Conservation (phyloP, 2,888 invertebrate species). For the Allacma fusca region DNA sequence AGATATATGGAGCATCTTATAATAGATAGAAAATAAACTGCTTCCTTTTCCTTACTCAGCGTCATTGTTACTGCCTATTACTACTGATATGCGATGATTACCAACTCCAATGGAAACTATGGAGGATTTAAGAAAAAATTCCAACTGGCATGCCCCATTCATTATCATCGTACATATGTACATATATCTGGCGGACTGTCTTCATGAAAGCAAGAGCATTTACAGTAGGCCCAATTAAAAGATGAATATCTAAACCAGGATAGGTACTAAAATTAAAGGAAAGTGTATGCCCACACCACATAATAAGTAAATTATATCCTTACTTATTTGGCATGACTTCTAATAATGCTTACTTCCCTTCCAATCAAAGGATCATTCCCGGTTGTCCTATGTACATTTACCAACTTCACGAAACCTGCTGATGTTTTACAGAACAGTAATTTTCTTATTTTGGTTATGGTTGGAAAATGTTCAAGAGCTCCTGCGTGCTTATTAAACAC, state of each 20-base stretch:
- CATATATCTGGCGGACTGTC: too few species aligned
- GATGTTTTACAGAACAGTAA: neutral
- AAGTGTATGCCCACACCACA: neutral
- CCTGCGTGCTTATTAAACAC: neutral
- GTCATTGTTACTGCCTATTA: neutral
- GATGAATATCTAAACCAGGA: neutral
- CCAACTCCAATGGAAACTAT: neutral
- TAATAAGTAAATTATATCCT: neutral
- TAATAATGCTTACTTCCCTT: neutral
- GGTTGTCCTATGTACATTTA: neutral
- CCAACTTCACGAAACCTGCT: neutral
- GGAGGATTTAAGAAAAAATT: too few species aligned
- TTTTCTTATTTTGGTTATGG: neutral
- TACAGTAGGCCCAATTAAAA: neutral
- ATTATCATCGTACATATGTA: too few species aligned
- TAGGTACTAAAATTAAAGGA: neutral
- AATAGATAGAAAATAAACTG: neutral
- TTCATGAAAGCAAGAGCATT: too few species aligned
- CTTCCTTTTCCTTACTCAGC: neutral
- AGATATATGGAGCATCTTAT: too few species aligned
- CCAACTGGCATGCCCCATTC: too few species aligned
- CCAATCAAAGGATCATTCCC: slow-evolving; percentile 20
- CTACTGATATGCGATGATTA: neutral
- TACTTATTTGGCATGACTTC: slow-evolving; percentile 28
- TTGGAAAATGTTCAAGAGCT: neutral